Evolutionary conservation across 2,113 vertebrate genomes (phyloP), one percentile per base, ranked within the genome.

Genomic region (Leptocoma aspasia): DNA sequence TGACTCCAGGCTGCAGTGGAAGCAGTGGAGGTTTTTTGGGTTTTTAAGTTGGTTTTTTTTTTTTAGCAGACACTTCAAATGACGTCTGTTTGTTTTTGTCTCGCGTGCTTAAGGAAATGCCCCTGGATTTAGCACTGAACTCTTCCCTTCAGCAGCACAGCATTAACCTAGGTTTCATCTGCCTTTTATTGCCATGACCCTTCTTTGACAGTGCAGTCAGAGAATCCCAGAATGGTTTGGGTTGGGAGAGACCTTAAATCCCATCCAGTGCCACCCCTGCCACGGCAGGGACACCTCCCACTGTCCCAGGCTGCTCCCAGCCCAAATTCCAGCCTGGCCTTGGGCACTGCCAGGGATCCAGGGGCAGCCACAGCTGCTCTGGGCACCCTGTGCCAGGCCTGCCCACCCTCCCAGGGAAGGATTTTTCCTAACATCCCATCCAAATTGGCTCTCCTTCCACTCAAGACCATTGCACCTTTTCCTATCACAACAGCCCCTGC

Each of bases 241-340:
- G 14, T 22, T 10, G 76, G 35, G 3, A 88, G 7, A 6, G 35
- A 64, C 31, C 16, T 50, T 15, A 4, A 72, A 80, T 1, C 7
- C 0, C 7, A 26, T 0, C 47, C n/a, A 18, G 8, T 7, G 0
- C 22, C 53, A 33, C 15, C 23, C 37, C 22, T 7, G 27, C 50
- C 35, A 13, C n/a, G 50, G 41, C 59, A 73, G 82, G 70, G 60
- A 57, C 82, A 30, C 20, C 35, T 87, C 0, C 7, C 49, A 5
- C 35, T 18, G 8, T 12, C 49, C 57, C 65, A 71, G 26, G 1
- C n/a, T 18, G n/a, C n/a, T 78, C 64, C 82, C 1, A 76, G 15
- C 16, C 71, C 50, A 14, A 20, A 1, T 65, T 76, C 83, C 83
- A 86, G 0, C 64, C 73, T 70, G 56, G 41, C 56, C 56, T 54